These are phyloP conservation scores for Macrosiphum euphorbiae DNA, from an alignment of 2,888 invertebrate genomes.

Conservation along the genomic window DNA sequence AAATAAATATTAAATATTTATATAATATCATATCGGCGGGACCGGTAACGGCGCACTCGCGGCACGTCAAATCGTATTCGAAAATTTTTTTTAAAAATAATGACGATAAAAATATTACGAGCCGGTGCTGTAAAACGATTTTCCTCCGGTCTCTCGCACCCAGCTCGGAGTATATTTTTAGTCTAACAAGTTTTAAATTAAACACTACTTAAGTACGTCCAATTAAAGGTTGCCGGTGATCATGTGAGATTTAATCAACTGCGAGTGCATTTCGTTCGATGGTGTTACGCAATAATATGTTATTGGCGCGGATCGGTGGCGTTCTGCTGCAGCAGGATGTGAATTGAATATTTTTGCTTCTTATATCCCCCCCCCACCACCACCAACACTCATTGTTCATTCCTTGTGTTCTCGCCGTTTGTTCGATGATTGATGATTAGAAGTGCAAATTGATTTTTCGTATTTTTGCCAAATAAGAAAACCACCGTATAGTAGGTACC, in stretches of 20 bases:
- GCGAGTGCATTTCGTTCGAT: background rate
- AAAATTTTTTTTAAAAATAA: background rate
- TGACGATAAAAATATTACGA: background rate
- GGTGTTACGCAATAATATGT: background rate
- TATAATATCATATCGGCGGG: background rate
- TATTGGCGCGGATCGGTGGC: background rate
- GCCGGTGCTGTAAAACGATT: background rate
- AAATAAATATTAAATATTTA: background rate
- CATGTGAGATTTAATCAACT: slow-evolving; percentile 20
- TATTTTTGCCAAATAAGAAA: slow-evolving; percentile 30
- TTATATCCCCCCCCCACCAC: background rate
- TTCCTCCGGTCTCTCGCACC: background rate
- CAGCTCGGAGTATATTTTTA: background rate
- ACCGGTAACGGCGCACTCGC: background rate
- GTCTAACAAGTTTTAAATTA: background rate
- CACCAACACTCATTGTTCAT: background rate
- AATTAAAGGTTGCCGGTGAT: slow-evolving; percentile 12
- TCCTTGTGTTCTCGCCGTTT: background rate
- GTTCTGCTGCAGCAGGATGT: background rate
- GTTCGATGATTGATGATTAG: slow-evolving; percentile 59
- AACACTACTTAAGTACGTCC: background rate
- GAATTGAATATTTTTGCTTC: slow-evolving; percentile 47
- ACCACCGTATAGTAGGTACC: background rate
- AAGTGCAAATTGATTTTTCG: slow-evolving; percentile 56
- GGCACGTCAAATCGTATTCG: background rate